Base-by-base conservation (phyloP, 2,888 invertebrate genomes). In the Tryphoninae sp. region DNA sequence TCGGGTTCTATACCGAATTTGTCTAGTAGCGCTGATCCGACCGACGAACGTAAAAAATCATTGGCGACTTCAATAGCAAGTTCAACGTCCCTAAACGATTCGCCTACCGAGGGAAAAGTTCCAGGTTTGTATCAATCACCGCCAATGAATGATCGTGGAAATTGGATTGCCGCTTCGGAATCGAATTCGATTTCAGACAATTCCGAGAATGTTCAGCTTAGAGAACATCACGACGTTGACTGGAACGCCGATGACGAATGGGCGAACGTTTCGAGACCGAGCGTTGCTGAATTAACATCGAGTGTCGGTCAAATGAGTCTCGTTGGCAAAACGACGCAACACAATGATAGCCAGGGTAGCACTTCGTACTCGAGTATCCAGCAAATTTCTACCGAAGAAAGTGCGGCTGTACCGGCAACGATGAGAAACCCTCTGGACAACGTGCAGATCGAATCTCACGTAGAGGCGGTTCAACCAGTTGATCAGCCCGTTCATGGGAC, bases 261-360 rank as follows among this genome's bases (percentile, higher is more conserved):
- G 88, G 84, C 33, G 3, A 62, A 40, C 19, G 6, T 84, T 65
- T 85, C 86, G 0, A 49, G 79, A 22, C 76, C 76, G 2, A 51
- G 13, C 51, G 77, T 82, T 4, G 58, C 16, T 26, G 82, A 82
- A 33, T 49, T 82, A 42, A 49, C 90, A 1, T 77, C 83, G 40
- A 86, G 85, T 40, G 82, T 92, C 1, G 85, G 86, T 71, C 90
- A 92, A 62, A 74, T 92, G 72, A 89, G 68, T 74, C 72, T 92
- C 23, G 82, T 82, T 19, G 83, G 83, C 23, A 87, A 86, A 65
- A 16, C 81, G 16, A 23, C 53, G 16, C 76, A 69, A 40, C 84
- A 82, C 7, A 51, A 75, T 2, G 88, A 82, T 8, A 51, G 76
- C 3, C 87, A 80, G 19, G 73, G 65, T 40, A 55, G 42, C 45